Evolutionary conservation across 2,888 invertebrate species (phyloP), one percentile per base, ranked within the genome.

Genomic region (Drosophila meridionalis): DNA sequence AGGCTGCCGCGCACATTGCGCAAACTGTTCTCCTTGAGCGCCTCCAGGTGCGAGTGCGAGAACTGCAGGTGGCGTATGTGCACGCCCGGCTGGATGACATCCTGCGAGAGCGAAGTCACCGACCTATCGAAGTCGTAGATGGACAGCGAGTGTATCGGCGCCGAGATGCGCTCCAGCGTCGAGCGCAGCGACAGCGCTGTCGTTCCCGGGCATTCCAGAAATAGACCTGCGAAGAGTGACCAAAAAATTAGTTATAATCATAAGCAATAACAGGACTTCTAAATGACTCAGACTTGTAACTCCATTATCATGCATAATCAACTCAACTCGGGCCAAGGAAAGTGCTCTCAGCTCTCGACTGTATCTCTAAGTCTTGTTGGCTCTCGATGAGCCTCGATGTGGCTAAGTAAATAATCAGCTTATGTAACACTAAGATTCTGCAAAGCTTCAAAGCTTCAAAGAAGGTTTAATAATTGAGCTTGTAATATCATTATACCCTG

Each of bases 61-160:
- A 95, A 96, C 94, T 95, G 97, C 91, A 96, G 94, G 94, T 95
- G 96, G 82, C 94, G 95, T 92, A 97, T 95, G 91, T 95, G 95
- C 64, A 95, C 94, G 91, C 93, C 93, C 30, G 95, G 93, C 66
- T 97, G 96, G 92, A 98, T 97, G 83, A 97, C 94, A 83, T 96
- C 96, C 76, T 95, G 94, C 73, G 96, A 95, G 62, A 98, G 94
- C 84, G 96, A 95, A 73, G 96, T 96, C 82, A 97, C 95, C 82
- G 96, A 95, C 84, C 95, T 95, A 94, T 98, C 97, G 87, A 98
- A 95, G 93, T 98, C 97, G 94, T 98, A 97, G 90, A 98, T 96
- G 90, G 96, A 97, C 91, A 98, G 94, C 57, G 97, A 97, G 92
- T 98, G 97, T 87, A 98, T 95, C 40, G 95, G 94, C 47, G 94